Conservation (phyloP, 2,888 invertebrate genomes). For the Ctena decussata region DNA sequence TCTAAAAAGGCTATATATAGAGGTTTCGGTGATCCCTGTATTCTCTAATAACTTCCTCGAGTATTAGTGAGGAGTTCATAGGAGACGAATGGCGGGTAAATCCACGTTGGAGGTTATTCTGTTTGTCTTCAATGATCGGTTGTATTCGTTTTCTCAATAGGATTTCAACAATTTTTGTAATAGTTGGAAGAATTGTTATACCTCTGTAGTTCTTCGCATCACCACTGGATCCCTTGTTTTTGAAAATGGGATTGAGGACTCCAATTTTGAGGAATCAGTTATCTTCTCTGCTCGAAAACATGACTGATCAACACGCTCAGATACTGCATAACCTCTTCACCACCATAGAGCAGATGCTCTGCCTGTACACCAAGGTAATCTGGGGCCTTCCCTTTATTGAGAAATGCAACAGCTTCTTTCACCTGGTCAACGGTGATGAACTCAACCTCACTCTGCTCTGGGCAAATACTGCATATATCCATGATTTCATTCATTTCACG, state of each 20-base stretch:
- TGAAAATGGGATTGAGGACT: background rate
- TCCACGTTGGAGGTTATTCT: background rate
- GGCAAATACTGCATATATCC: background rate
- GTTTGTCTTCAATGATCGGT: background rate
- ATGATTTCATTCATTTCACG: background rate
- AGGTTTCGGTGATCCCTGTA: background rate
- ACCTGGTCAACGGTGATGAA: background rate
- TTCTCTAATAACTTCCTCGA: slow-evolving; percentile 17
- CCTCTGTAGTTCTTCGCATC: slow-evolving; percentile 23
- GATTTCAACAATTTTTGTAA: slow-evolving; percentile 29
- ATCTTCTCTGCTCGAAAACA: background rate
- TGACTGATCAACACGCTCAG: background rate
- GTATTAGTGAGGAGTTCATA: background rate
- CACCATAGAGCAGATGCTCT: background rate
- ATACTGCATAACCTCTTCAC: background rate
- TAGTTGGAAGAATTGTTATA: slow-evolving; percentile 25
- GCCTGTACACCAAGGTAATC: background rate
- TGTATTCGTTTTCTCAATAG: slow-evolving; percentile 13
- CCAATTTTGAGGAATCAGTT: background rate
- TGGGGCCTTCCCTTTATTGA: background rate
- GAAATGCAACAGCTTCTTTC: background rate
- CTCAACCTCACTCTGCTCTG: background rate
- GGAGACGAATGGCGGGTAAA: slow-evolving; percentile 30
- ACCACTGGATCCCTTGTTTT: background rate
- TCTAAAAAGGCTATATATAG: background rate